Base-by-base conservation (phyloP, 2,113 vertebrate genomes). In the Anguilla japonica region DNA sequence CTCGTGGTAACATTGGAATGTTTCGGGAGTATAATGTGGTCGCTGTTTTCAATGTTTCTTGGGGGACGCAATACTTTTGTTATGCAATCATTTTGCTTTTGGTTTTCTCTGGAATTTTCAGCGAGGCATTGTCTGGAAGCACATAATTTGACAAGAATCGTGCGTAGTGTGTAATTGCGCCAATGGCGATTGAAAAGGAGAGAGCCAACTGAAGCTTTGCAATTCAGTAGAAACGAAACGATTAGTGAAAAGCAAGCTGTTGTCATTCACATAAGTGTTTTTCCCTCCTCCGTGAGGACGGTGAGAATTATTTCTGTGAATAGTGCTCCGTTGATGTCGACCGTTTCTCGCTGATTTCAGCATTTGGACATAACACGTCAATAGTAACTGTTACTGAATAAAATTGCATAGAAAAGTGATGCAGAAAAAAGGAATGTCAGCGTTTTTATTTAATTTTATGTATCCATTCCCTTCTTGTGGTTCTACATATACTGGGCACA, bases 1-100 rank as follows among this genome's bases (percentile, higher is more conserved):
- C 71, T 75, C 29, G n/a, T 9, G n/a, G 71, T 75, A 75, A 75
- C 71, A 75, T 75, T 75, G 71, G 71, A 75, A 75, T 75, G 71
- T 75, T 75, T 75, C 1, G 71, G 26, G 26, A 29, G 22, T 34
- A 75, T 22, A 75, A 75, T 75, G 71, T 75, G 26, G n/a, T 34
- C 71, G n/a, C 9, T 75, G 71, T 34, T 75, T 75, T 75, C 71
- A 75, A 13, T 34, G 5, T 34, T 34, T 75, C 71, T 75, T 75
- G 26, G 71, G 71, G 71, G 29, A 14, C 34, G 71, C 71, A 75
- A 75, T 75, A 34, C 26, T n/a, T 75, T 75, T 75, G 71, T 75
- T 75, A 75, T 11, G 71, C 71, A 75, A 75, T 75, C n/a, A n/a
- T 6, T 29, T 75, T 29, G n/a, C 71, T 75, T 75, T 75, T 29